Evolutionary conservation across 2,113 vertebrate species (phyloP), one percentile per base, ranked within the genome.

Genomic region (Corythornis vintsioides): DNA sequence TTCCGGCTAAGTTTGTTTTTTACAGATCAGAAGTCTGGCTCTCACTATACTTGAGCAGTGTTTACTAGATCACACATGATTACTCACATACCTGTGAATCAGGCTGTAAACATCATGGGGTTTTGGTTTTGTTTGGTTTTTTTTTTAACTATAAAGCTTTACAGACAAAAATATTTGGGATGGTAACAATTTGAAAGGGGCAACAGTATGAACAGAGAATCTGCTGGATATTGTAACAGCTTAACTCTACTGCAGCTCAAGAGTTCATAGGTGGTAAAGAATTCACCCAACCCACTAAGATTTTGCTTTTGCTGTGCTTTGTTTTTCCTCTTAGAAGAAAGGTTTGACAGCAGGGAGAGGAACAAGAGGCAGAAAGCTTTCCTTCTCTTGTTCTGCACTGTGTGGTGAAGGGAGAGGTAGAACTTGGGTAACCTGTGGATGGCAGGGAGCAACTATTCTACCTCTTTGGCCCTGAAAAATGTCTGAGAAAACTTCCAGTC

Each of bases 41-140:
- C 25, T 72, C 14, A 7, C 24, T 80, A 1, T 45, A 40, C 15
- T 86, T 81, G n/a, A 53, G 13, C 72, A 69, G 12, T 25, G 16
- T 29, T 47, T 83, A 9, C 15, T 52, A 55, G 69, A 83, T 71
- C 15, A 47, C 17, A 42, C 0, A 0, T 11, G 25, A 1, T 66
- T 83, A 45, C n/a, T 60, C 20, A 3, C n/a, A 42, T 21, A 47
- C 10, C 47, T 74, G 14, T 67, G 57, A 86, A 67, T 80, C 35
- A 38, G 19, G 28, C 35, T 59, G 16, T 57, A 63, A 61, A 13
- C 45, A 60, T 71, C 15, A 29, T 38, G 38, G 38, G 38, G 38
- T 38, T 38, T 38, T 10, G 38, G 38, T 38, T 38, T 38, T 38
- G 29, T 1, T 33, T 47, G 73, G 57, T 55, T 55, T 59, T 26